Conservation (phyloP, 2,888 invertebrate species). For the Philereme vetulata region DNA sequence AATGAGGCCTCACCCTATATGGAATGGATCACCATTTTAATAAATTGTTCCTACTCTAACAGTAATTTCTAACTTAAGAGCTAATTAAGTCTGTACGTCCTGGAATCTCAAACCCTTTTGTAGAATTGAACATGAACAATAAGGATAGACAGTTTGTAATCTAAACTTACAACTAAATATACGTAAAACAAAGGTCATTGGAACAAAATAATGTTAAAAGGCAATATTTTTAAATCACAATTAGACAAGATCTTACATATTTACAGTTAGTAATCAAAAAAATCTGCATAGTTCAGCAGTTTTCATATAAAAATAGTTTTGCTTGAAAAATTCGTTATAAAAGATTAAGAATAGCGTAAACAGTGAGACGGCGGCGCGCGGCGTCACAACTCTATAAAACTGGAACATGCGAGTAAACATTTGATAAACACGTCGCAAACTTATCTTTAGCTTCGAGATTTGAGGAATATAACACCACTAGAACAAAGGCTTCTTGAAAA, state of each 20-base stretch:
- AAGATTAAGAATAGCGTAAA: slow-evolving; percentile 32
- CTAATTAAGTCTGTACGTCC: slow-evolving; percentile 41
- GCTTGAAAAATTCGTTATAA: slow-evolving; percentile 31
- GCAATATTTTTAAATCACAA: slow-evolving; percentile 58
- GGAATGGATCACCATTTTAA: slow-evolving; percentile 30
- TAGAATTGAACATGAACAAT: slow-evolving; percentile 29
- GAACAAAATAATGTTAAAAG: slow-evolving; percentile 34
- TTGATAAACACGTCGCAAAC: slow-evolving; percentile 22
- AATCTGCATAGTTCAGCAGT: slow-evolving; percentile 24
- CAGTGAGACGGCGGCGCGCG: slow-evolving; percentile 22
- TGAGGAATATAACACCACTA: slow-evolving; percentile 19
- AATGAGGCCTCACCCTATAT: slow-evolving; percentile 6
- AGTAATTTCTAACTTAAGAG: slow-evolving; percentile 32
- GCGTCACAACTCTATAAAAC: slow-evolving; percentile 20
- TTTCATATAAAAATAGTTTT: slow-evolving; percentile 31
- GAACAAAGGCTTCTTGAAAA: slow-evolving; percentile 6
- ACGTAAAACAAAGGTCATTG: slow-evolving; percentile 35
- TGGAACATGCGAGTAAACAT: slow-evolving; percentile 20
- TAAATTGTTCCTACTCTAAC: slow-evolving; percentile 29
- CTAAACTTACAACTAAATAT: slow-evolving; percentile 30
- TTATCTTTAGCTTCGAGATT: slow-evolving; percentile 9
- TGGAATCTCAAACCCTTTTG: slow-evolving; percentile 37
- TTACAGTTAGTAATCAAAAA: slow-evolving; percentile 50
- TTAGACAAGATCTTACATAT: slow-evolving; percentile 69
- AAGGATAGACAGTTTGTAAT: slow-evolving; percentile 27